These are phyloP conservation scores for Maniola jurtina DNA, from an alignment of 1,140 invertebrate species.

Conservation along the genomic window DNA sequence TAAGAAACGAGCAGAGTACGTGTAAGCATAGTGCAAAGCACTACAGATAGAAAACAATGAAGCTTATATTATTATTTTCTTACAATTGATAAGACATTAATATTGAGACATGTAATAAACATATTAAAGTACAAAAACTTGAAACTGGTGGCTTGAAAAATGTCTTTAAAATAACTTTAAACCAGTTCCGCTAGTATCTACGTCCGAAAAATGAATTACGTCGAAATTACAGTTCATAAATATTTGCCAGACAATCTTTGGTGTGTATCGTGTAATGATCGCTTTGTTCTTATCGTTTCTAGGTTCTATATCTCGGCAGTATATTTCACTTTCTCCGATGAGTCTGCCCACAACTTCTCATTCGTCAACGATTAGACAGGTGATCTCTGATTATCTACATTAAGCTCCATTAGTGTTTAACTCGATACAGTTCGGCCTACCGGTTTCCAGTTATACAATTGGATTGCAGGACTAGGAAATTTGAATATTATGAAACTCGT, in stretches of 20 bases:
- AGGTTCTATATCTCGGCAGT: slow-evolving; percentile 41
- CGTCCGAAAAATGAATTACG: neutral
- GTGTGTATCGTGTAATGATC: slow-evolving; percentile 1
- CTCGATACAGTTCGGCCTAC: slow-evolving; percentile 61
- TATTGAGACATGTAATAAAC: too few species aligned
- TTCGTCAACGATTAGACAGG: slow-evolving; percentile 67
- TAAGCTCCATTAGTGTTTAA: slow-evolving; percentile 71
- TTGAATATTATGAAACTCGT: slow-evolving; percentile 36
- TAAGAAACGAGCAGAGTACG: too few species aligned
- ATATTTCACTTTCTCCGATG: slow-evolving; percentile 72
- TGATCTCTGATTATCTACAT: slow-evolving; percentile 66
- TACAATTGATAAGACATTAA: too few species aligned
- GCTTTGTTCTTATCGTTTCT: slow-evolving; percentile 24
- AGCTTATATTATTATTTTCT: too few species aligned
- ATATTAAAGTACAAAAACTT: neutral
- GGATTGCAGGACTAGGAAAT: slow-evolving; percentile 37
- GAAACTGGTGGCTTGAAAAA: neutral
- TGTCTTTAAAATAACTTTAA: neutral
- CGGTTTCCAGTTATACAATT: slow-evolving; percentile 62
- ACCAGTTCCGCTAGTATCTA: neutral
- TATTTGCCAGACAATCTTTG: slow-evolving; percentile 16
- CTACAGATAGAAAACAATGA: too few species aligned
- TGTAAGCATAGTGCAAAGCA: too few species aligned
- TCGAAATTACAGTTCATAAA: neutral
- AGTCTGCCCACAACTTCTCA: slow-evolving; percentile 57